Evolutionary conservation across 2,888 invertebrate genomes (phyloP).

Genomic region (Gastrophysa polygoni): DNA sequence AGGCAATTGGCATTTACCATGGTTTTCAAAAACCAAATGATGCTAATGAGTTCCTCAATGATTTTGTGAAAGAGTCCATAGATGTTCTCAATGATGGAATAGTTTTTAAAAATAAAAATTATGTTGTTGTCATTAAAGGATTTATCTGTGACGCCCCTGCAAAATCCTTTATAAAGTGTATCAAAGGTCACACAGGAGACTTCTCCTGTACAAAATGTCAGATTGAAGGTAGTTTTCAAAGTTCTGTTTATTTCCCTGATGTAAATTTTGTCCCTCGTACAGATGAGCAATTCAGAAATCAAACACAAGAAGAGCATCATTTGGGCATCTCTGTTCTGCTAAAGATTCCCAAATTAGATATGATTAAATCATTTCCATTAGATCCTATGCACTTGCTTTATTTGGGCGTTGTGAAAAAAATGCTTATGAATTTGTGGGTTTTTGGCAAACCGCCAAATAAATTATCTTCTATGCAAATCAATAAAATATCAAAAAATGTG

Average conservation of each 20-base stretch:
- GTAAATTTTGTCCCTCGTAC: conserved; percentile 17
- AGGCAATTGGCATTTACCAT: conserved; percentile 6
- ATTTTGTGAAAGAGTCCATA: conserved; percentile 22
- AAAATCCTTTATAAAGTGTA: conserved; percentile 19
- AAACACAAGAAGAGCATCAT: background rate
- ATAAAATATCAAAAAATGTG: background rate
- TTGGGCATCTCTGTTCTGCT: conserved; percentile 2
- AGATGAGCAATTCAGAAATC: conserved; percentile 1
- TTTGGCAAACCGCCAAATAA: conserved; percentile 16
- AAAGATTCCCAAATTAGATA: conserved; percentile 10
- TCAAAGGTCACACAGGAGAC: background rate
- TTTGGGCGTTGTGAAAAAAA: no score
- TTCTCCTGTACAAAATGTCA: background rate
- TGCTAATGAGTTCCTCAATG: conserved; percentile 14
- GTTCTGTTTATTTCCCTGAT: conserved; percentile 24
- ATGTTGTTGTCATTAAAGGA: conserved; percentile 17
- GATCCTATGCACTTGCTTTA: conserved; percentile 19
- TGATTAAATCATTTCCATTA: conserved; percentile 10
- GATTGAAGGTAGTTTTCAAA: conserved; percentile 14
- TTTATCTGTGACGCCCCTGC: conserved; percentile 37
- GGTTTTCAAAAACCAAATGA: conserved; percentile 18
- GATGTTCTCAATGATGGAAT: conserved; percentile 15
- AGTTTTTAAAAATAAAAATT: conserved; percentile 1
- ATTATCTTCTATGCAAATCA: conserved; percentile 1
- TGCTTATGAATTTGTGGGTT: conserved; percentile 33